Conservation (phyloP, 2,113 vertebrate species). For the Cynoglossus semilaevis region DNA sequence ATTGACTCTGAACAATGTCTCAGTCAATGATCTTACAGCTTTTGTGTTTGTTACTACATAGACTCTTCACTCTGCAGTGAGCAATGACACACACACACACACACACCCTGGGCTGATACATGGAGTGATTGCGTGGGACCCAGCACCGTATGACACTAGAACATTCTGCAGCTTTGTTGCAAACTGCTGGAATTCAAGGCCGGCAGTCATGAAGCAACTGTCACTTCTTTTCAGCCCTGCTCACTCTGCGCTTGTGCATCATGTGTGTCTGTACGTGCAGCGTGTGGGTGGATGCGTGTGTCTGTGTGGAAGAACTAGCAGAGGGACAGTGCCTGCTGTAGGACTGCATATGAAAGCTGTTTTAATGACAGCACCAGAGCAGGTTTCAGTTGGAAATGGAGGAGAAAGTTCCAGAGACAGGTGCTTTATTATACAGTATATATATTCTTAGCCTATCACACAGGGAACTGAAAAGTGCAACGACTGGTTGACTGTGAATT, state of each 20-base stretch:
- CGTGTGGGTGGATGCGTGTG: slow-evolving; percentile 7
- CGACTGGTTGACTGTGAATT: too few species aligned
- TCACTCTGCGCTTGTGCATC: slow-evolving; percentile 14
- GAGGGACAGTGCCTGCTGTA: slow-evolving; percentile 11
- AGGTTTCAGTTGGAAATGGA: background rate
- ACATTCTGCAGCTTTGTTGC: slow-evolving; percentile 57
- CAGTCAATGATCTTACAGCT: slow-evolving; percentile 32
- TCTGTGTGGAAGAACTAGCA: background rate
- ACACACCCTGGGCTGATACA: slow-evolving; percentile 32
- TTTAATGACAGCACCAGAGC: slow-evolving; percentile 17
- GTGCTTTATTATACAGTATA: background rate
- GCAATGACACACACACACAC: slow-evolving; percentile 13
- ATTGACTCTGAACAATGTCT: slow-evolving; percentile 31
- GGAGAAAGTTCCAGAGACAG: slow-evolving; percentile 1
- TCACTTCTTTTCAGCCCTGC: slow-evolving; percentile 59
- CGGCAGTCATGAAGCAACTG: slow-evolving; percentile 60
- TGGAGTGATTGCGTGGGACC: slow-evolving; percentile 42
- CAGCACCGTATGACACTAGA: slow-evolving; percentile 55
- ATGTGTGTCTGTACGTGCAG: slow-evolving; percentile 28
- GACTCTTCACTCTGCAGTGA: slow-evolving; percentile 9
- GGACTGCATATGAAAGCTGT: slow-evolving; percentile 6
- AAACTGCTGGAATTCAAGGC: slow-evolving; percentile 45
- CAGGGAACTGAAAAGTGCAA: too few species aligned
- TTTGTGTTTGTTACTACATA: slow-evolving; percentile 16
- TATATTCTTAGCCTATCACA: background rate